Conservation (phyloP, 2,113 vertebrate genomes). For the Phyllostomus discolor region DNA sequence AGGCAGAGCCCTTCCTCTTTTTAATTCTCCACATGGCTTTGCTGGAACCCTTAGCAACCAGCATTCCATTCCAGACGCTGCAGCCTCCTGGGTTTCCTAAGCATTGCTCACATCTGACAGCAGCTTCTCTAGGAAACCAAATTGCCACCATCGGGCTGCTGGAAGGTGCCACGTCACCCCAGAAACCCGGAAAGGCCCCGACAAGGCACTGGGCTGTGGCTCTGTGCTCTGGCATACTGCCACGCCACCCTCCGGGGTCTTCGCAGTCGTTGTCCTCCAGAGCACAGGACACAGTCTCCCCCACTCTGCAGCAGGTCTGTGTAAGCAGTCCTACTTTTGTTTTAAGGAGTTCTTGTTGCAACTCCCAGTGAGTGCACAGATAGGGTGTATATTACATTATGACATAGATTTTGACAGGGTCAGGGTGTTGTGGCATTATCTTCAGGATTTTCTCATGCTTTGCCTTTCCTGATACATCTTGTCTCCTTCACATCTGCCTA, state of each 20-base stretch:
- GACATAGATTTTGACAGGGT: not conserved
- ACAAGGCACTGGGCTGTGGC: not conserved
- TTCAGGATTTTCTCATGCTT: not conserved
- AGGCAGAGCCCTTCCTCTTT: not conserved
- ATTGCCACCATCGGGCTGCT: not conserved
- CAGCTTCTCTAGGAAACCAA: not conserved
- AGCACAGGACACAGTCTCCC: not conserved
- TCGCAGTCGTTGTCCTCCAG: not conserved
- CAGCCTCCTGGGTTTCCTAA: not conserved
- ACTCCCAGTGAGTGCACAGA: not conserved
- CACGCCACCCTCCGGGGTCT: not conserved
- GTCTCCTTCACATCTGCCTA: not conserved
- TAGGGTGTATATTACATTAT: too few species aligned
- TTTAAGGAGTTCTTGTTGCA: not conserved
- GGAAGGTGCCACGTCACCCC: not conserved
- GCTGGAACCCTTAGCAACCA: constrained; percentile 37
- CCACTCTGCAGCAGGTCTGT: not conserved
- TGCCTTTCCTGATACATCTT: not conserved
- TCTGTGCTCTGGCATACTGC: not conserved
- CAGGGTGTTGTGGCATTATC: not conserved
- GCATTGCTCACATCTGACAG: not conserved
- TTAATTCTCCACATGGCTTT: not conserved
- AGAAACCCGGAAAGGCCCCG: not conserved
- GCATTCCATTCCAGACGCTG: not conserved
- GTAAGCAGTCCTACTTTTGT: not conserved